Evolutionary conservation across 2,113 vertebrate species (phyloP), one percentile per base, ranked within the genome.

Genomic region (Formicarius rufipectus): DNA sequence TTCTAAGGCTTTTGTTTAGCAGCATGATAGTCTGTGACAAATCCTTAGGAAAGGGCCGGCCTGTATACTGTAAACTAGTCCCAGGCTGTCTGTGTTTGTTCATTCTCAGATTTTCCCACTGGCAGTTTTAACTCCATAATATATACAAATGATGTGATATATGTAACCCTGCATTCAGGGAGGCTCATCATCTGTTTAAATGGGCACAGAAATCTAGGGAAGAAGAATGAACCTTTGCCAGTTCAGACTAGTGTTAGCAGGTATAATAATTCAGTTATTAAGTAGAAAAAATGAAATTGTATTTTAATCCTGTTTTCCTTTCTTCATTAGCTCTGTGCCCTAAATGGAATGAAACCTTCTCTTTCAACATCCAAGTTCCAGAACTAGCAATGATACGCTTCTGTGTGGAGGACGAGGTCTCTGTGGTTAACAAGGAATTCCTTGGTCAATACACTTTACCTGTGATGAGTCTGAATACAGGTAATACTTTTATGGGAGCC

Each of bases 391-490:
- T 99, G 83, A 58, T 99, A 73, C 98, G 98, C 52, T 99, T 99
- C 97, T 97, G 97, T 87, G 98, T 99, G 59, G 91, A 98, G 75
- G 98, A 98, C 89, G 98, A 98, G 81, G 72, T 97, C 14, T 95
- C 98, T 42, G 18, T 99, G 58, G 28, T 96, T 53, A 93, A 81
- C 93, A 98, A 97, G 15, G 98, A 99, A 31, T 98, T 99, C 90
- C 97, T 99, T 28, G 99, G 98, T 49, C 99, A 99, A 93, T 99
- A 98, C 94, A 98, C 98, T 14, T 93, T 99, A 94, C 98, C 98
- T 87, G 93, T 99, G 91, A 91, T 85, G 71, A 98, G 98, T 96
- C 95, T 99, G 93, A 98, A 92, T 74, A 98, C 98, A 99, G 99
- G 99, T 99, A 98, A 98, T 96, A 37, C 45, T 93, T 73, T 35